phyloP scores from a whole-genome alignment of 2,797 vertebrate genomes.

The Hydrophis major region DNA sequence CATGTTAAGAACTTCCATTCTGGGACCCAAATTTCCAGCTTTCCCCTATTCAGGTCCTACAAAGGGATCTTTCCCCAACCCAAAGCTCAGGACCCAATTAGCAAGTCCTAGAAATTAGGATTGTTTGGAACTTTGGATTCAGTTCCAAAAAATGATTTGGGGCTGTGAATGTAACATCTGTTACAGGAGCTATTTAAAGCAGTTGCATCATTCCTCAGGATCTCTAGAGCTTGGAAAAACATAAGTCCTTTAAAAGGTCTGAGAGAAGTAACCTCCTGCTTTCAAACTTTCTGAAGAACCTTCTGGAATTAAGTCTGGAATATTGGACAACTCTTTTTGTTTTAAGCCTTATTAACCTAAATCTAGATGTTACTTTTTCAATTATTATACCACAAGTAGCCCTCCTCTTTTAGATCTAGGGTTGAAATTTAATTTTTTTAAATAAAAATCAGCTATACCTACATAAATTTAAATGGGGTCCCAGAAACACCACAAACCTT shows the following conservation, averaged over 20 bases:
- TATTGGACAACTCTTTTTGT: background rate
- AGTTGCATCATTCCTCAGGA: background rate
- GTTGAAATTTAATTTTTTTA: background rate
- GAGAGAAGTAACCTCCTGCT: background rate
- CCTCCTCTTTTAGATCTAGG: background rate
- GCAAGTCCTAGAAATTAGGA: background rate
- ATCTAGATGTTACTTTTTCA: background rate
- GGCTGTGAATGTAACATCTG: background rate
- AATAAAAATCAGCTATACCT: background rate
- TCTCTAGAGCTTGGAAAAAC: background rate
- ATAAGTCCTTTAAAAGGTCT: background rate
- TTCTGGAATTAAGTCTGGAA: background rate
- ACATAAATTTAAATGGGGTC: background rate
- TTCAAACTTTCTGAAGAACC: background rate
- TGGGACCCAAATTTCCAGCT: background rate
- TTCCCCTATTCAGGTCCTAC: background rate
- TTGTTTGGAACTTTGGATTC: background rate
- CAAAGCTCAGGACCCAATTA: background rate
- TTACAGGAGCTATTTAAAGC: background rate
- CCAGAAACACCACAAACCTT: background rate
- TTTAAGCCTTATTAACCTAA: background rate
- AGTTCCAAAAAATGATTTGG: background rate
- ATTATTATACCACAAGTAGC: background rate
- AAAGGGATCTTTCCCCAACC: background rate
- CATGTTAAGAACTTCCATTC: background rate